phyloP scores from a whole-genome alignment of 2,888 invertebrate species.

The Hyalella azteca region DNA sequence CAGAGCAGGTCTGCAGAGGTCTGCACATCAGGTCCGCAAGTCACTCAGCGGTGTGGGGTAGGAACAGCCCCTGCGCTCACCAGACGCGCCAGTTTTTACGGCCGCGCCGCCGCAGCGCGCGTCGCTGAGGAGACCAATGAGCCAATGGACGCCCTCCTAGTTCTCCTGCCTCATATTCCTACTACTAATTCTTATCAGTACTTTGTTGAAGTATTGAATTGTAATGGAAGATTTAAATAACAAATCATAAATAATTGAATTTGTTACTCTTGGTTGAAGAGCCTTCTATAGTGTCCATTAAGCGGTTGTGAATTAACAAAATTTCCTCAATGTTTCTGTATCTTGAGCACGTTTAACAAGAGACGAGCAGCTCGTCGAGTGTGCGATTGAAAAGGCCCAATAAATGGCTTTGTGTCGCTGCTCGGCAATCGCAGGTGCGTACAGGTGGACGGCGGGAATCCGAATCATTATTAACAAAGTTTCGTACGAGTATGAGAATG shows the following conservation, averaged over 20 bases:
- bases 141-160: no score
- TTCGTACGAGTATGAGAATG: constrained; percentile 21
- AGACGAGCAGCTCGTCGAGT: not conserved
- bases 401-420: constrained; percentile 30
- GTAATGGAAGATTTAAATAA: no score
- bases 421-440: constrained; percentile 35
- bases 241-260: no score
- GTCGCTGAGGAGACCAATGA: not conserved
- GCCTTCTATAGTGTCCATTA: no score
- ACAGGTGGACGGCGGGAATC: constrained; percentile 26
- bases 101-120: not conserved
- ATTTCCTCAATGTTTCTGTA: no score
- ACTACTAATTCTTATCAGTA: no score
- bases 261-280: no score
- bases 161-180: no score
- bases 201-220: no score
- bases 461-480: not conserved
- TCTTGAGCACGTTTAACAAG: not conserved
- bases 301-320: no score
- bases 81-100: constrained; percentile 22
- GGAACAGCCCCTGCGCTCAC: constrained; percentile 13
- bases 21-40: constrained; percentile 31
- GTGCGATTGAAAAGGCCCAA: constrained; percentile 8
- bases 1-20: constrained; percentile 26
- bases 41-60: constrained; percentile 19